phyloP scores from a whole-genome alignment of 1,140 invertebrate species.

The Parapsyche elsis region DNA sequence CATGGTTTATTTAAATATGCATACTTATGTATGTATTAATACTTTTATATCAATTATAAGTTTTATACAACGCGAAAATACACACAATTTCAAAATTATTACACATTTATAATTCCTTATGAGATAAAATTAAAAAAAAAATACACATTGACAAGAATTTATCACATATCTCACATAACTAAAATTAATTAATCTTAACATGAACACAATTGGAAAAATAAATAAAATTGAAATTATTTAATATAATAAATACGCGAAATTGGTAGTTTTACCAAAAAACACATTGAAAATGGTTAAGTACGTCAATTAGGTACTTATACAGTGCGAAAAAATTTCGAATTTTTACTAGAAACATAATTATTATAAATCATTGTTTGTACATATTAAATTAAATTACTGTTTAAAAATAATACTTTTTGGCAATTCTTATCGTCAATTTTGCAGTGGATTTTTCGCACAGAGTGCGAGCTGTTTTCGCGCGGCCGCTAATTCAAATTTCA shows the following conservation, averaged over 20 bases:
- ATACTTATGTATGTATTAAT: too few relatives aligned
- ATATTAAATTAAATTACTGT: too few relatives aligned
- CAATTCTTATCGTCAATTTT: background rate
- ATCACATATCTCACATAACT: background rate
- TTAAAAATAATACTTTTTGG: too few relatives aligned
- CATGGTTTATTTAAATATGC: too few relatives aligned
- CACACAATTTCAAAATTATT: too few relatives aligned
- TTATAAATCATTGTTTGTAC: too few relatives aligned
- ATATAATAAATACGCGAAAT: background rate
- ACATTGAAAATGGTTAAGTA: background rate
- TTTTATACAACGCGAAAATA: too few relatives aligned
- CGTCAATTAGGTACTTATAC: background rate
- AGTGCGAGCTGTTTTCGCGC: constrained; percentile 61
- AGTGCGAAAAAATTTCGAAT: too few relatives aligned
- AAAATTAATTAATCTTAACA: background rate
- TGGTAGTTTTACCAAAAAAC: background rate
- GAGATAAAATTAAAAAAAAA: too few relatives aligned
- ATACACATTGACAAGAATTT: constrained; percentile 13
- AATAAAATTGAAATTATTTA: background rate
- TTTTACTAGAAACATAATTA: too few relatives aligned
- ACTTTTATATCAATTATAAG: too few relatives aligned
- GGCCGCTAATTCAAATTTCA: constrained; percentile 73
- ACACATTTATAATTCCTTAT: too few relatives aligned
- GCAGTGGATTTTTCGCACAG: background rate
- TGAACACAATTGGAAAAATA: background rate